Conservation (phyloP, 2,113 vertebrate genomes). For the Callithrix jacchus region DNA sequence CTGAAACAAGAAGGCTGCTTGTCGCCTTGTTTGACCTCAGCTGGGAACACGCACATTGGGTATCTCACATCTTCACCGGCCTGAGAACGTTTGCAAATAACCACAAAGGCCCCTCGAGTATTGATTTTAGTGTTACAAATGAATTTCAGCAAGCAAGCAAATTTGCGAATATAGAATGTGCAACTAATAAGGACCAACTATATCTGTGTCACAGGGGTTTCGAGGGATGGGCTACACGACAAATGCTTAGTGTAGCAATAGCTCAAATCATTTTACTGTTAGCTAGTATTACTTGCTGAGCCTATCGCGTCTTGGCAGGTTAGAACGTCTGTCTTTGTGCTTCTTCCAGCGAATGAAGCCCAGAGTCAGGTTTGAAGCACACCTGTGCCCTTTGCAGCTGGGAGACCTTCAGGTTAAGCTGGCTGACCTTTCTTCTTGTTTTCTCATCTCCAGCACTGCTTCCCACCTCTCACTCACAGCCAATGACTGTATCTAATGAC, state of each 20-base stretch:
- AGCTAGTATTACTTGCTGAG: not conserved
- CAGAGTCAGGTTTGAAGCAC: not conserved
- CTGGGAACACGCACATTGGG: fast-evolving
- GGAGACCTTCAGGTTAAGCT: not conserved
- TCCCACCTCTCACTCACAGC: not conserved
- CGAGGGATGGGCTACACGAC: fast-evolving
- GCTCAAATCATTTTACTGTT: not conserved
- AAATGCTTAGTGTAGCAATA: not conserved
- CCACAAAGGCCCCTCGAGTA: fast-evolving
- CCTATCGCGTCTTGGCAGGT: fast-evolving
- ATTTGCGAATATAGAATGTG: not conserved
- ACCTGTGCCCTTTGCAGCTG: not conserved
- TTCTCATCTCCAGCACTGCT: not conserved
- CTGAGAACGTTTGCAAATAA: not conserved
- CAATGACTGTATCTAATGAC: not conserved
- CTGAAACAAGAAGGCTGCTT: not conserved
- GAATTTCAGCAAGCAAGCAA: not conserved
- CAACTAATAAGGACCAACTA: not conserved
- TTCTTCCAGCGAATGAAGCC: not conserved
- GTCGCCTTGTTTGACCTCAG: not conserved
- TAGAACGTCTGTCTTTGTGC: not conserved
- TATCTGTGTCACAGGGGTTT: not conserved
- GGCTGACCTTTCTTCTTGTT: not conserved
- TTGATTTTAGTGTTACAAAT: not conserved
- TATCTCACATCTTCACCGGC: not conserved